Evolutionary conservation across 2,888 invertebrate species (phyloP), one percentile per base, ranked within the genome.

Genomic region (Isoperla grammatica): DNA sequence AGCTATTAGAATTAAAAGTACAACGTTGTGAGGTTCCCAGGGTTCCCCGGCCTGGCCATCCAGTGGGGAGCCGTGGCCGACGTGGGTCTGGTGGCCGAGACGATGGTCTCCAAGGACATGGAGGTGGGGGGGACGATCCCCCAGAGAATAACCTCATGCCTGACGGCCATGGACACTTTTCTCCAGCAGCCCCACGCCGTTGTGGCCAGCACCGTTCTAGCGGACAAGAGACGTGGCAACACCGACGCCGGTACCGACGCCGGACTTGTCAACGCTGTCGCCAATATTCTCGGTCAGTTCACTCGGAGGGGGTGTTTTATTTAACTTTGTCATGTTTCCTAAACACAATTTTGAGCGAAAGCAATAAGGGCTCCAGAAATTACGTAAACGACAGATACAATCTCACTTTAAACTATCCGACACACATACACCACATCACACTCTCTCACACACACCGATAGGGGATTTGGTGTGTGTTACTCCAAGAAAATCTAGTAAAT

Each of bases 51-150:
- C 58, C 68, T 88, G 55, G 95, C 97, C 43, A 91, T 99, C 69
- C 98, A 99, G 76, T 99, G 98, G 98, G 99, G 99, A 66, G 98
- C 97, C 62, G 91, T 99, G 70, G 98, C 96, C 61, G 98, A 99
- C 74, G 96, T 96, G 43, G 98, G 98, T 56, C 81, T 98, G 59
- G 84, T 98, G 62, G 76, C 90, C 70, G 94, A 95, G 69, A 88
- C 86, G 49, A 88, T 95, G 84, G 90, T 93, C 49, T 86, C 82
- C 66, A 95, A 95, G 74, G 91, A 93, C 55, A 87, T 89, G 0
- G 92, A 92, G 68, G 88, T 98, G 66, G 95, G 95, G 62, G 98
- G 98, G 65, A 98, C 98, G 6, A 74, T 96, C 67, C 98, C 98
- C 12, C 98, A 99, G 77, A 84, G 95, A 68, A 93, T 99, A 80